Evolutionary conservation across 2,113 vertebrate species (phyloP), one percentile per base, ranked within the genome.

Genomic region (Thinocorus orbignyianus): DNA sequence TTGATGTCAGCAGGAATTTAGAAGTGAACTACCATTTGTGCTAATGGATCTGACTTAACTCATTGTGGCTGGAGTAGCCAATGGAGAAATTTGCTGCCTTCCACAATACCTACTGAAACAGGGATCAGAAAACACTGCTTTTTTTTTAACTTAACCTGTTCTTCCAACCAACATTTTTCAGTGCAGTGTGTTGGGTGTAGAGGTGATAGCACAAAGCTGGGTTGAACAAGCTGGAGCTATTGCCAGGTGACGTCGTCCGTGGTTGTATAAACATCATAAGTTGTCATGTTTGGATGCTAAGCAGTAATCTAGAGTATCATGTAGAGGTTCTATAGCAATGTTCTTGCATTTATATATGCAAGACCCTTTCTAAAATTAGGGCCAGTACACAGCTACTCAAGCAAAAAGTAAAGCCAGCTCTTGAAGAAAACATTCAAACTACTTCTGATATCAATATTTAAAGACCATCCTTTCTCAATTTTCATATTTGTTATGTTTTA

Each of bases 191-290:
- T 42, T 60, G 39, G 26, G 10, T 7, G 30, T 19, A 13, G 23
- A 76, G 25, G 20, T 65, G 69, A 76, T 39, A 74, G 20, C 28
- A 44, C 7, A 15, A 13, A 4, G 3, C 35, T 68, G 25, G 7
- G 22, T 1, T 72, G 68, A 55, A 13, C 5, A 39, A 48, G 17
- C 14, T 16, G 13, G 16, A 86, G 39, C 8, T 11, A 35, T 16
- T 51, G 57, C 20, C 23, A 25, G 9, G 20, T 19, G 28, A 68
- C 0, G 0, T 39, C 8, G 24, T 52, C 54, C 4, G 6, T 41
- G 14, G 7, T 1, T 70, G 17, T 4, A 31, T 22, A 17, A 72
- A 44, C 6, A 4, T 41, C 24, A 11, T 46, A 49, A 62, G 7
- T 18, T 89, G 13, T 18, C 33, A 14, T 30, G 49, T 69, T 46